phyloP scores from a whole-genome alignment of 2,113 vertebrate genomes.

The Gymnarchus niloticus region DNA sequence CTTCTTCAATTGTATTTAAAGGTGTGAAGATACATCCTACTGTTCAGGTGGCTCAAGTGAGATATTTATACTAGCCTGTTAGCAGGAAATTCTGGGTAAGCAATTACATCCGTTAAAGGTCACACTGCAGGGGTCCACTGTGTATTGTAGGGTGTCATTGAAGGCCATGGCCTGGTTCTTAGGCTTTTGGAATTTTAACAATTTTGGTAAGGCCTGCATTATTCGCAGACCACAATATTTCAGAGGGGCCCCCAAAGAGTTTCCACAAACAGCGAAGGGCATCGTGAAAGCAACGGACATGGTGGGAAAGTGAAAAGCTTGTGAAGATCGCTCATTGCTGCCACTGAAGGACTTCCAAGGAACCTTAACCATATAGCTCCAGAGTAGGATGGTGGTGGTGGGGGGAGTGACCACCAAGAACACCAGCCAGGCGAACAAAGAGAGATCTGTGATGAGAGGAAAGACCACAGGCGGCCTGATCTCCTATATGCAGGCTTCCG shows the following conservation, averaged over 20 bases:
- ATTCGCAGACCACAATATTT: background rate
- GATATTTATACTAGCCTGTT: conserved; percentile 10
- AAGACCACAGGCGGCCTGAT: conserved; percentile 38
- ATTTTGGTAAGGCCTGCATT: background rate
- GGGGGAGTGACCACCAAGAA: background rate
- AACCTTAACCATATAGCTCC: background rate
- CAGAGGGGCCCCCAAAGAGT: too few species aligned
- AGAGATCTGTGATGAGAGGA: too few species aligned
- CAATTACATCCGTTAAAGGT: background rate
- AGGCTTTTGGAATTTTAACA: background rate
- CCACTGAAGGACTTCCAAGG: background rate
- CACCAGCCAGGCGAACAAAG: background rate
- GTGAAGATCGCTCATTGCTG: too few species aligned
- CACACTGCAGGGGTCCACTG: background rate
- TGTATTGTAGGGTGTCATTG: background rate
- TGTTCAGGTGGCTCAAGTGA: background rate
- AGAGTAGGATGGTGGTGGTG: background rate
- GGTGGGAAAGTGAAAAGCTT: too few species aligned
- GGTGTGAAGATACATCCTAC: background rate
- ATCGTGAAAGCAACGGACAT: background rate
- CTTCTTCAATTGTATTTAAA: too few species aligned
- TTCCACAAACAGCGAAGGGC: background rate
- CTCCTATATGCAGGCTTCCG: conserved; percentile 56
- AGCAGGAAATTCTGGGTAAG: background rate
- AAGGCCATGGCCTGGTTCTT: background rate